These are phyloP conservation scores for Heteromyza rotundicornis DNA, from an alignment of 2,888 invertebrate species.

Conservation along the genomic window DNA sequence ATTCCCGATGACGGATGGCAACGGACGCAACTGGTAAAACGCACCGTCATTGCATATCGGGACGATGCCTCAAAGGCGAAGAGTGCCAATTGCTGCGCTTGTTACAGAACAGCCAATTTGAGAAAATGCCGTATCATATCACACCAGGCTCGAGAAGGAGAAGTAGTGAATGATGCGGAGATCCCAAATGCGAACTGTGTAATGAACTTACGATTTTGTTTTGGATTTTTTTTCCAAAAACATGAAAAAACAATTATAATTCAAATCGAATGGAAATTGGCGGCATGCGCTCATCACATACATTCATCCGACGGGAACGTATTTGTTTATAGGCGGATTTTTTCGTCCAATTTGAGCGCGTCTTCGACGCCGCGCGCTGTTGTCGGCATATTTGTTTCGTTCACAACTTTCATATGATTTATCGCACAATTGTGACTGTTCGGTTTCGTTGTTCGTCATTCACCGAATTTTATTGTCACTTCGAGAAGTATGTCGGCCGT, in stretches of 20 bases:
- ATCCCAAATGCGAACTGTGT: too few species aligned
- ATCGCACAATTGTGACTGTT: constrained; percentile 56
- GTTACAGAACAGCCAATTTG: constrained; percentile 51
- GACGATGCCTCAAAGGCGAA: constrained; percentile 29
- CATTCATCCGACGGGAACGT: too few species aligned
- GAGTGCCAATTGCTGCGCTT: constrained; percentile 54
- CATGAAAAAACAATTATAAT: constrained; percentile 21
- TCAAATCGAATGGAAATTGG: constrained; percentile 33
- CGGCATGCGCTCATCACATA: background rate
- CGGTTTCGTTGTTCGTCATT: constrained; percentile 36
- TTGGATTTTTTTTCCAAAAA: constrained; percentile 7
- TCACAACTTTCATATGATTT: constrained; percentile 49
- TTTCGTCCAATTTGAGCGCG: constrained; percentile 18
- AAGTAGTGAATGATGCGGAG: too few species aligned
- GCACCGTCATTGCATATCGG: constrained; percentile 42
- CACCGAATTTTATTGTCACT: constrained; percentile 11
- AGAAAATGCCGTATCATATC: constrained; percentile 45
- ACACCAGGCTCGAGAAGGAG: too few species aligned
- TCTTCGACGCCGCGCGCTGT: constrained; percentile 35
- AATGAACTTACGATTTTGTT: too few species aligned
- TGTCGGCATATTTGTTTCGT: constrained; percentile 55
- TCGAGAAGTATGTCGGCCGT: constrained; percentile 11
- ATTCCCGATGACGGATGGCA: constrained; percentile 37
- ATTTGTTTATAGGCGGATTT: background rate
- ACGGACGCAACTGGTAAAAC: constrained; percentile 22